A percentile compares a stretch with the other conserved stretches of the same genome.
phyloP scores from a whole-genome alignment of 2,888 invertebrate species.

The Hedya salicella region DNA sequence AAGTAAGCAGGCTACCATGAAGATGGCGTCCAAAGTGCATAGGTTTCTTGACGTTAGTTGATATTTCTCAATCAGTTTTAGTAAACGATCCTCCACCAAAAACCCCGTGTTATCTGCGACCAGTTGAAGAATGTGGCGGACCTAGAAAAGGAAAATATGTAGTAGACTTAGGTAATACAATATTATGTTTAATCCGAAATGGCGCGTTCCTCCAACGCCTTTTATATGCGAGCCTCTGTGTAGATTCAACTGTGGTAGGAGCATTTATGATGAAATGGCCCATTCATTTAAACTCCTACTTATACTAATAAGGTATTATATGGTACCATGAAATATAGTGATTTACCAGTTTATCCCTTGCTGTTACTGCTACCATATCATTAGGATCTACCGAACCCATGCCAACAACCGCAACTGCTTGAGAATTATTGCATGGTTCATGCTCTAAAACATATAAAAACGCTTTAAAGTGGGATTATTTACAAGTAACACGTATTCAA shows the following conservation, averaged over 20 bases:
- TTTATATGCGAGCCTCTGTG: too few species aligned
- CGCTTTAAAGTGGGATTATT: neutral
- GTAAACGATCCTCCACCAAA: slow-evolving; percentile 88
- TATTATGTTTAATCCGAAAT: too few species aligned
- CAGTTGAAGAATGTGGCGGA: slow-evolving; percentile 87
- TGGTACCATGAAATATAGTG: too few species aligned
- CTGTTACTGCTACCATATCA: slow-evolving; percentile 50
- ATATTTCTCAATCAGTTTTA: slow-evolving; percentile 87
- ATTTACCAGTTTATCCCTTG: slow-evolving; percentile 63
- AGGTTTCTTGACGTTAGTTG: slow-evolving; percentile 86
- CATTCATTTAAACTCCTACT: too few species aligned
- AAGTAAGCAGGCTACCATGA: slow-evolving; percentile 83
- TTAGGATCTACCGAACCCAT: slow-evolving; percentile 48
- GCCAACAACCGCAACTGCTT: slow-evolving; percentile 24
- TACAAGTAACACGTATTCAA: too few species aligned
- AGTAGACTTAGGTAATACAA: too few species aligned
- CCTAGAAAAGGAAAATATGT: slow-evolving; percentile 55
- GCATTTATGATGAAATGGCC: too few species aligned
- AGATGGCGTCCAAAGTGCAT: slow-evolving; percentile 91
- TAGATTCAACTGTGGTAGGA: too few species aligned
- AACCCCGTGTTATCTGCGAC: slow-evolving; percentile 90
- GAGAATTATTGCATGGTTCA: slow-evolving; percentile 45
- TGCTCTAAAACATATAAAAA: slow-evolving; percentile 51
- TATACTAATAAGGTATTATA: neutral
- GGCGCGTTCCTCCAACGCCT: too few species aligned